Percentiles rank a stretch among this genome's conserved stretches.
Conservation (phyloP, 2,888 invertebrate genomes). For the Argynnis bischoffii region DNA sequence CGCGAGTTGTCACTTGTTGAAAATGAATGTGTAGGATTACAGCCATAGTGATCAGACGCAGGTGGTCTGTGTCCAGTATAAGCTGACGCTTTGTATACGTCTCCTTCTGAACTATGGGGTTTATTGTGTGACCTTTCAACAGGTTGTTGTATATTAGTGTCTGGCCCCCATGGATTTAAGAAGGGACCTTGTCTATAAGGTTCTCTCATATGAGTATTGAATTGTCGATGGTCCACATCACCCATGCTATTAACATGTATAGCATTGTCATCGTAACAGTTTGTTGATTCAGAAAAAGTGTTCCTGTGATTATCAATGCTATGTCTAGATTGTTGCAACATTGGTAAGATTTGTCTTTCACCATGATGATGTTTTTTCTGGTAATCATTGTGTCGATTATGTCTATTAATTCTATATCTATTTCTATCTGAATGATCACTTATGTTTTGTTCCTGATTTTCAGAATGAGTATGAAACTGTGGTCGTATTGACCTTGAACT, state of each 20-base stretch:
- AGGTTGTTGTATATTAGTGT: constrained; percentile 47
- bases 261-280: constrained; percentile 43
- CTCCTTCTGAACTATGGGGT: constrained; percentile 49
- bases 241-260: constrained; percentile 63
- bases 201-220: constrained; percentile 39
- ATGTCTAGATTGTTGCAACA: constrained; percentile 45
- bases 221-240: constrained; percentile 64
- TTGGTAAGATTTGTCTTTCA: constrained; percentile 47
- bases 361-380: constrained; percentile 50
- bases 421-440: constrained; percentile 53
- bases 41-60: constrained; percentile 72
- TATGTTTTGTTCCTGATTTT: constrained; percentile 45
- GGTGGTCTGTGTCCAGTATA: constrained; percentile 73
- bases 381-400: constrained; percentile 47
- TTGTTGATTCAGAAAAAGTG: constrained; percentile 42
- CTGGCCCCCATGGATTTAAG: constrained; percentile 52
- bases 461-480: constrained; percentile 46
- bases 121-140: constrained; percentile 52
- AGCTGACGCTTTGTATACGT: constrained; percentile 50
- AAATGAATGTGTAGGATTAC: constrained; percentile 48
- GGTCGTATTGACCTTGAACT: constrained; percentile 51
- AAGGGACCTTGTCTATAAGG: constrained; percentile 44
- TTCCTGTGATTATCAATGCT: constrained; percentile 44
- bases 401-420: constrained; percentile 50
- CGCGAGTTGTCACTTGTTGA: constrained; percentile 62